Evolutionary conservation across 2,113 vertebrate species (phyloP), one percentile per base, ranked within the genome.

Genomic region (Illadopsis cleaveri): DNA sequence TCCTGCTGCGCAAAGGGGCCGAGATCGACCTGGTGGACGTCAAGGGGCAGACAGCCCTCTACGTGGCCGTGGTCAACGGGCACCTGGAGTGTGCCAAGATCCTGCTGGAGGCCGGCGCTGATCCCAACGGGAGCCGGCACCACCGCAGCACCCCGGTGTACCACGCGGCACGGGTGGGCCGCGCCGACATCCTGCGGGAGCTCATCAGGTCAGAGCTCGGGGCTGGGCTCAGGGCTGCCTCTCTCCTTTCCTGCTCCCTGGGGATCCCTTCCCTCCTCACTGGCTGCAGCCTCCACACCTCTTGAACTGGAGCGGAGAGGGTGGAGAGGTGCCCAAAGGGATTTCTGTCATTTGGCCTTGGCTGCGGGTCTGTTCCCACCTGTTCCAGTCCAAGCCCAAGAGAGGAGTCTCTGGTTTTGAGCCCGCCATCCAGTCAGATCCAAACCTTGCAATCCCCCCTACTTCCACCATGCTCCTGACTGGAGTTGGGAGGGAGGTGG

Each of bases 101-200:
- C 94, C 98, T 99, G 35, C 97, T 99, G 15, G 98, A 99, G 90
- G 99, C 99, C 0, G 99, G 99, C 0, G 99, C 99, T 1, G 98
- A 99, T 73, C 99, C 99, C 82, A 99, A 99, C 0, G 99, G 99
- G 25, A 99, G 99, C 98, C 98, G 98, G 21, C 99, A 99, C 93
- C 99, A 99, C 93, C 99, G 99, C 92, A 99, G 99, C 97, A 99
- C 99, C 1, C 99, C 99, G 0, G 97, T 99, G 28, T 99, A 99
- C 97, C 99, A 99, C 0, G 98, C 99, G 0, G 98, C 99, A 0
- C 98, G 99, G 0, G 98, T 99, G 90, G 99, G 99, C 24, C 96
- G 98, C 50, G 97, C 98, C 1, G 99, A 99, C 96, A 98, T 99
- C 47, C 97, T 99, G 82, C 95, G 87, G 96, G 99, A 99, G 75